phyloP scores from a whole-genome alignment of 1,140 invertebrate genomes.

The Neuroterus valhalla region DNA sequence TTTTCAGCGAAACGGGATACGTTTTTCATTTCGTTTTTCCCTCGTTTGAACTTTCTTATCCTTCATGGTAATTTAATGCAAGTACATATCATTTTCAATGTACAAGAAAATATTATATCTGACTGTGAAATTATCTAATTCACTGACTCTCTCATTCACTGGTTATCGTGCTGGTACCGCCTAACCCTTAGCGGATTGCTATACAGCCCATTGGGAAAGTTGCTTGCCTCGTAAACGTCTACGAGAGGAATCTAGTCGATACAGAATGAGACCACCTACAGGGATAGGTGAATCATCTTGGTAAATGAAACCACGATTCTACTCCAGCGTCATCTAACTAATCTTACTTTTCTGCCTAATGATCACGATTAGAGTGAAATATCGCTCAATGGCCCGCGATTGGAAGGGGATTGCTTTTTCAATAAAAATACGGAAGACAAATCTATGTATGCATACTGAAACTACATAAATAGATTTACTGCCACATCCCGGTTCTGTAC shows the following conservation, averaged over 20 bases:
- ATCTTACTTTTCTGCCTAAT: neutral
- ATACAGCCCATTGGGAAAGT: slow-evolving; percentile 19
- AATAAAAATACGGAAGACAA: no score
- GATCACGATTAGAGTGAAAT: slow-evolving; percentile 20
- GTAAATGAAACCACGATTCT: slow-evolving; percentile 26
- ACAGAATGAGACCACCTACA: slow-evolving; percentile 23
- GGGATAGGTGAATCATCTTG: slow-evolving; percentile 28
- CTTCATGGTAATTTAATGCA: neutral
- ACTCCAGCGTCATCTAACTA: no score
- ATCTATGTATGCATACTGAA: no score
- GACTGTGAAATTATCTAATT: slow-evolving; percentile 22
- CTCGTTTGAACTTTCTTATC: slow-evolving; percentile 3
- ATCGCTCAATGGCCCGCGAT: slow-evolving; percentile 4
- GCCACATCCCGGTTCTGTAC: no score
- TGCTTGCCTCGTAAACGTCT: slow-evolving; percentile 16
- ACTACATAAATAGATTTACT: no score
- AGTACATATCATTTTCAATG: neutral
- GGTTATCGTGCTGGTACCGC: neutral
- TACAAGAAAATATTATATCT: slow-evolving; percentile 1
- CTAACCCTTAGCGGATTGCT: neutral
- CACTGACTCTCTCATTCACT: slow-evolving; percentile 25
- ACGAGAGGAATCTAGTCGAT: slow-evolving; percentile 24
- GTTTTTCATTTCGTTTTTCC: neutral
- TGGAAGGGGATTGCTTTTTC: no score
- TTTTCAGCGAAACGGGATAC: neutral